Conservation (phyloP, 37 sponge, comb jelly and placozoan species). For the Halisarca cf. caerulea region DNA sequence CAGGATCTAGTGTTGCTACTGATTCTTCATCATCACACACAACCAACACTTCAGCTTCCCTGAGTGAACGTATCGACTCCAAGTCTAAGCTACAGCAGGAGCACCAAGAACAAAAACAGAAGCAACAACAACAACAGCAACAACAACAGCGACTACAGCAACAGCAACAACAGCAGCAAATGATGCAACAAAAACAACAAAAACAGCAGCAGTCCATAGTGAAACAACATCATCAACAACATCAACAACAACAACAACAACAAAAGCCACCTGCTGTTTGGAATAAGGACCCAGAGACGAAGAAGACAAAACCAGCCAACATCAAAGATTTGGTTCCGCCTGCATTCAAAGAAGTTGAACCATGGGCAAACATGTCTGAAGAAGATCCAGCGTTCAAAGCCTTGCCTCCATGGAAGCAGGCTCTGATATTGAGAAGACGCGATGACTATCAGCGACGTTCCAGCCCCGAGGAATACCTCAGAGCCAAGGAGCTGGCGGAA, state of each 20-base stretch:
- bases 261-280: neutral
- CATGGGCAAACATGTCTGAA: conserved; percentile 68
- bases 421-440: conserved; percentile 59
- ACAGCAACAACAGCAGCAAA: neutral
- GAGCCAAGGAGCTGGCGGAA: neutral
- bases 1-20: neutral
- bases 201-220: neutral
- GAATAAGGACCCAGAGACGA: neutral
- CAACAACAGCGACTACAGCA: neutral
- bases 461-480: neutral
- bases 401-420: conserved; percentile 81
- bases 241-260: neutral
- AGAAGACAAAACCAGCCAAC: conserved; percentile 21
- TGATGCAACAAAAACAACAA: neutral
- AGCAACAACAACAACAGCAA: neutral
- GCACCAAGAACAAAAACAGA: neutral
- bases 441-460: conserved; percentile 57
- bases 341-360: conserved; percentile 42
- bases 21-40: neutral
- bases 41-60: neutral
- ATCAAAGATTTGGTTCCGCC: conserved; percentile 37
- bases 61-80: neutral
- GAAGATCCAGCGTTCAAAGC: conserved; percentile 58
- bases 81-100: neutral
- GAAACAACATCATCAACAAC: neutral